Conservation (phyloP, 2,797 vertebrate species). For the Zalophus californianus region DNA sequence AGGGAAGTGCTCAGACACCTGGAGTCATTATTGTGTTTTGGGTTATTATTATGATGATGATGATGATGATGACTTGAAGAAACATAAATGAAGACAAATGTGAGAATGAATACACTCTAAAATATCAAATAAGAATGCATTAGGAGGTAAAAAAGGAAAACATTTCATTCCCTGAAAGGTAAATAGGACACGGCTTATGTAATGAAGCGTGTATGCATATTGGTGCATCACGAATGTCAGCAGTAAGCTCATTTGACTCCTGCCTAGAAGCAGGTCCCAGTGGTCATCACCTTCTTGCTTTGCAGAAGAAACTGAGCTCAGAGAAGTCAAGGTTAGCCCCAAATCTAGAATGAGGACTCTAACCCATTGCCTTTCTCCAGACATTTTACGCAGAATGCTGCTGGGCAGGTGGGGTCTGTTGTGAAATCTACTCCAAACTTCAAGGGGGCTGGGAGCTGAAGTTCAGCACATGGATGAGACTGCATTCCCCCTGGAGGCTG, state of each 20-base stretch:
- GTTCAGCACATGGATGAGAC: neutral
- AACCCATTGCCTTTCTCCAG: neutral
- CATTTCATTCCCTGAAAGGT: neutral
- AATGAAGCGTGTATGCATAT: neutral
- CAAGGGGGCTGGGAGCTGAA: neutral
- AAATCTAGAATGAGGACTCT: neutral
- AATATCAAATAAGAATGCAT: neutral
- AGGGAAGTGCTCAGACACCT: neutral
- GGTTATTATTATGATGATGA: neutral
- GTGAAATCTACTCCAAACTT: neutral
- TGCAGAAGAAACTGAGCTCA: neutral
- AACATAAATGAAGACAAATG: neutral
- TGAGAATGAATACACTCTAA: neutral
- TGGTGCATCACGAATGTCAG: neutral
- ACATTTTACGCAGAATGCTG: neutral
- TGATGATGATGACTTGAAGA: slow-evolving; percentile 9
- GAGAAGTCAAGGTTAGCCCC: neutral
- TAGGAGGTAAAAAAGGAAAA: neutral
- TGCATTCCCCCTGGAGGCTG: neutral
- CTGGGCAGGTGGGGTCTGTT: neutral
- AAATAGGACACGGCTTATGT: neutral
- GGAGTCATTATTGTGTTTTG: neutral
- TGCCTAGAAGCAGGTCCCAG: neutral
- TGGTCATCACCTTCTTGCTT: neutral
- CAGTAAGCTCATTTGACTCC: neutral